Base-by-base conservation (phyloP, 2,888 invertebrate species). In the Chamaedrilus cognettii region DNA sequence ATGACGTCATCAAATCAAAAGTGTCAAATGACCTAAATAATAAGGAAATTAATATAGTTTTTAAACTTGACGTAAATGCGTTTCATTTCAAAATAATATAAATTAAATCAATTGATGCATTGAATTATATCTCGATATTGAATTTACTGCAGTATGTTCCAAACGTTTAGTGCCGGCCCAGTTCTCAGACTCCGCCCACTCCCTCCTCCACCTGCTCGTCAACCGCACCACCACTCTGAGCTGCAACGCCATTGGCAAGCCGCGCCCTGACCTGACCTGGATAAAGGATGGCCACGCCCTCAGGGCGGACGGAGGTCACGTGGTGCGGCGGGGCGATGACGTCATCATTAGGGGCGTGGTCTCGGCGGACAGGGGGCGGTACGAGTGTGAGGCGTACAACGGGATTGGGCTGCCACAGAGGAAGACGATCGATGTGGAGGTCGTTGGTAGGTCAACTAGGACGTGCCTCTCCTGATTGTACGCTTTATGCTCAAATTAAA, bases 351-450 rank as follows among this genome's bases (percentile, higher is more conserved):
- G 85, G 34, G 85, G 87, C 62, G 88, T 90, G 19, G 86, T 86
- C 51, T 83, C 85, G 60, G 86, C 86, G 34, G 95, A 96, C 84
- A 88, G 90, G 56, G 96, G 94, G 51, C 85, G 84, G 71, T 96
- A 96, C 83, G 88, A 88, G 60, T 96, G 96, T 83, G 89, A 90
- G 79, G 96, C 93, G 1, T 85, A 86, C 73, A 96, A 96, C 85
- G 86, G 87, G 0, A 89, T 89, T 82, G 89, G 89, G 65, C 87
- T 87, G 50, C 89, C 94, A 3, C 90, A 87, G 30, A 72, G 72
- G 4, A 89, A 89, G 77, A 52, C 15, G 19, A 19, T 52, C 55
- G 5, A 23, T 7, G 26, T 52, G 5, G 26, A 52, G 26, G 55
- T 52, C 7, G 26, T 52, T 19, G 55, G 55, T 52, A 23, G 19